These are phyloP conservation scores for Dorcus parallelipipedus DNA, from an alignment of 2,888 invertebrate genomes.

Conservation along the genomic window DNA sequence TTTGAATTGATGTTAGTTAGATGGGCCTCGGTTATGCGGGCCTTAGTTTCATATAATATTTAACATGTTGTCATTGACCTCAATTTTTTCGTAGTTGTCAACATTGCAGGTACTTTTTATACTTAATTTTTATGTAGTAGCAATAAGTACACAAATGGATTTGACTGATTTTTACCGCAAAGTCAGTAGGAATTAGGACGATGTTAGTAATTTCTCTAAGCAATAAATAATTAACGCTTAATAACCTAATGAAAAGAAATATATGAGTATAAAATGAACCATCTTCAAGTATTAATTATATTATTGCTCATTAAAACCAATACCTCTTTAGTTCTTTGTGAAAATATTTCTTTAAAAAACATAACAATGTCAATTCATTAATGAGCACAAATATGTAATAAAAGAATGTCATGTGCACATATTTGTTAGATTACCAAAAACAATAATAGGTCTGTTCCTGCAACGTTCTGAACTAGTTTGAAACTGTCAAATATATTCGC, in stretches of 20 bases:
- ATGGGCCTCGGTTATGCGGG: background rate
- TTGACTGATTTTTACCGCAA: background rate
- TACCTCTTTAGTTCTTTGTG: too few relatives aligned
- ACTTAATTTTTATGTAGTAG: background rate
- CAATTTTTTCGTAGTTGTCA: background rate
- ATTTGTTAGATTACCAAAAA: too few relatives aligned
- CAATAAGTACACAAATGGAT: background rate
- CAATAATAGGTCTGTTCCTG: too few relatives aligned
- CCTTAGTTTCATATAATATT: background rate
- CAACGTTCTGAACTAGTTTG: too few relatives aligned
- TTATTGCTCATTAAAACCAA: too few relatives aligned
- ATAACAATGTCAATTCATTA: too few relatives aligned
- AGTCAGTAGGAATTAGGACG: background rate
- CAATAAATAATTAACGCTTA: background rate
- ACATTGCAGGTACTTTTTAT: background rate
- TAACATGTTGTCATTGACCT: background rate
- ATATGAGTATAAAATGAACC: background rate
- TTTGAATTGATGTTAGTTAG: background rate
- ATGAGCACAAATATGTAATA: too few relatives aligned
- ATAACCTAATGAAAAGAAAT: background rate
- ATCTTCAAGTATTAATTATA: too few relatives aligned
- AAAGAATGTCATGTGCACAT: too few relatives aligned
- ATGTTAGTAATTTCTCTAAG: background rate
- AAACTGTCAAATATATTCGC: too few relatives aligned
- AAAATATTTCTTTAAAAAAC: too few relatives aligned